Base-by-base conservation (phyloP, 2,113 vertebrate genomes). In the Abramis brama region DNA sequence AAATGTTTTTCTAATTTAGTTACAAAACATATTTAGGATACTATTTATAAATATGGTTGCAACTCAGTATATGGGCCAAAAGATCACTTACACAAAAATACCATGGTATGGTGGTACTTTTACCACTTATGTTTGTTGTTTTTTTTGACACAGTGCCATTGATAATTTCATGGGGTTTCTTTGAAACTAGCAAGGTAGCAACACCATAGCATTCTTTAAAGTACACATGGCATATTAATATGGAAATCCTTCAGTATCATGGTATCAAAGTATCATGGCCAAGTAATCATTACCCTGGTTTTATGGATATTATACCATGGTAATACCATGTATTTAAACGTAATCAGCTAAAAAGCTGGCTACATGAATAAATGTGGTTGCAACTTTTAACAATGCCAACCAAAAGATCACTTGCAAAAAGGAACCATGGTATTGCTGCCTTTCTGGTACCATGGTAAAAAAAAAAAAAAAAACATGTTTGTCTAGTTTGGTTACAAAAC, bases 401-500 rank as follows among this genome's bases (percentile, higher is more conserved):
- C 19, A 57, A 57, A 57, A 6, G 55, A 21, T 57, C 19, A 57
- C 55, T 57, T 57, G 2, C 55, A 21, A 21, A 57, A 66, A 66
- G 13, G 5, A 3, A 30, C 13, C 25, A 66, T 66, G 27, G 27
- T 66, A 66, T 33, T 33, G 64, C n/a, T 15, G 17, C 64, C 64
- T 66, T 66, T 30, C 33, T 5, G n/a, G 60, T 66, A 66, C 13
- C 64, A 68, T 11, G 13, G 64, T 30, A 5, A 36, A 36, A 27
- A 1, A 27, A 36, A 5, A 39, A 39, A 39, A 39, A 68, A 68
- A 23, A 10, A 23, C 68, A 71, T 39, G 45, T 75, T 76, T 86
- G 64, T 83, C 33, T 62, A 77, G 36, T 23, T 45, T 74, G 45
- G 85, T 52, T 70, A 43, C 73, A 57, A 60, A 52, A 47, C 71